Conservation (phyloP, 2,113 vertebrate species). For the Tachysurus vachellii region DNA sequence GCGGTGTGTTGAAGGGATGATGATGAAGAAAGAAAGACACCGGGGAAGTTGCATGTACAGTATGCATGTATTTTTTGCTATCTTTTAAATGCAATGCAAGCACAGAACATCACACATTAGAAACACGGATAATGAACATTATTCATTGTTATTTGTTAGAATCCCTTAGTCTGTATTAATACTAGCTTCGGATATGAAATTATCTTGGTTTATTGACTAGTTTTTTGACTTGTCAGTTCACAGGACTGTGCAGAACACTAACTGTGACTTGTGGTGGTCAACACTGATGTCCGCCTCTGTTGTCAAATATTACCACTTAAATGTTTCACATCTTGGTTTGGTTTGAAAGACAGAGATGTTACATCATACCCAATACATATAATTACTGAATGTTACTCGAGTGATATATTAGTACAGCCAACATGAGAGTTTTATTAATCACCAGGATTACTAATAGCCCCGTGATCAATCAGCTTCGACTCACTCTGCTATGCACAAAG, state of each 20-base stretch:
- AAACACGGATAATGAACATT: too few relatives aligned
- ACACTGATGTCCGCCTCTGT: background rate
- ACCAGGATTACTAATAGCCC: conserved; percentile 31
- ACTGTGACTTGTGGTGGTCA: background rate
- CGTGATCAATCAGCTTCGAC: conserved; percentile 22
- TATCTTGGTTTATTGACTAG: background rate
- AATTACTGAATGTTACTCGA: conserved; percentile 29
- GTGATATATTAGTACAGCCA: conserved; percentile 16
- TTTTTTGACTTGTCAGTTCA: background rate
- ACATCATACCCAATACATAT: background rate
- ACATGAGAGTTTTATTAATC: conserved; percentile 19
- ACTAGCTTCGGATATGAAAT: background rate
- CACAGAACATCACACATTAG: background rate
- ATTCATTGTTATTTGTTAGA: background rate
- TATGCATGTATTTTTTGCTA: background rate
- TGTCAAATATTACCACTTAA: background rate
- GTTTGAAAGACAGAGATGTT: background rate
- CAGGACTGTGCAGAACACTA: background rate
- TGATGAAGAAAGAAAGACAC: background rate
- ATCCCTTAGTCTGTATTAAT: background rate
- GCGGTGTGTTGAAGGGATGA: background rate
- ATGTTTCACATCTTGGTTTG: background rate
- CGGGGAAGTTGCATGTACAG: background rate
- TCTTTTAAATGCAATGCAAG: background rate
- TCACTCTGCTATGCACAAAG: background rate